Evolutionary conservation across 2,888 invertebrate species (phyloP).

Genomic region (Melanophora roralis): DNA sequence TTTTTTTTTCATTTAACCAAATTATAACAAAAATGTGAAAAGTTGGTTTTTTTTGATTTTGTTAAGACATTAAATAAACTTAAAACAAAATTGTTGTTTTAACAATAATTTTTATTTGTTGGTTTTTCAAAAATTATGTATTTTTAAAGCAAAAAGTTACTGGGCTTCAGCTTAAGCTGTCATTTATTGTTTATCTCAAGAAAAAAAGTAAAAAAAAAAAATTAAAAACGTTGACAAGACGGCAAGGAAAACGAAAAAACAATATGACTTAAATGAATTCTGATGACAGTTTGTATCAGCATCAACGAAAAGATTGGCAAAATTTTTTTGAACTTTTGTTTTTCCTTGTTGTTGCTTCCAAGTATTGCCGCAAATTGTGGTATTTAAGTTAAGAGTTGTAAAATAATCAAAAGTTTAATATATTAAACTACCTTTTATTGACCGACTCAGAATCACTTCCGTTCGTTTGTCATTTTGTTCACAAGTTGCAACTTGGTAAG

Average conservation of each 20-base stretch:
- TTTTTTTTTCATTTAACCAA: conserved; percentile 29
- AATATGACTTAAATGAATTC: conserved; percentile 60
- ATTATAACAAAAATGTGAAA: conserved; percentile 13
- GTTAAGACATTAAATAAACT: too few species aligned
- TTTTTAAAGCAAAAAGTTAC: not conserved
- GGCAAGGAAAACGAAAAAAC: conserved; percentile 38
- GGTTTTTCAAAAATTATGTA: not conserved
- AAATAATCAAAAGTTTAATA: conserved; percentile 4
- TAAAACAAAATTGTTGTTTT: too few species aligned
- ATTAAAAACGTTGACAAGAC: conserved; percentile 46
- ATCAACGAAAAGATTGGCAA: conserved; percentile 48
- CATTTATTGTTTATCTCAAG: conserved; percentile 59
- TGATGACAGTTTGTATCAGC: conserved; percentile 62
- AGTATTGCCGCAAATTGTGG: conserved; percentile 15
- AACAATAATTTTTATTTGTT: too few species aligned
- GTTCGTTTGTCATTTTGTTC: too few species aligned
- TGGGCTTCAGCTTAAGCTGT: conserved; percentile 56
- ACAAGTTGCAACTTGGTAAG: too few species aligned
- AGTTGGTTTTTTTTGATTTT: not conserved
- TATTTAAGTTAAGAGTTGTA: not conserved
- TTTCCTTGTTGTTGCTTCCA: not conserved
- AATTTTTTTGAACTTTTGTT: conserved; percentile 27
- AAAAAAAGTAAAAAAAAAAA: too few species aligned
- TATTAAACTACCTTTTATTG: too few species aligned
- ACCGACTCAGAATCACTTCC: too few species aligned